Percentiles rank a stretch among this genome's conserved stretches.
phyloP scores from a whole-genome alignment of 2,888 invertebrate species.

The Heliconius ismenius region DNA sequence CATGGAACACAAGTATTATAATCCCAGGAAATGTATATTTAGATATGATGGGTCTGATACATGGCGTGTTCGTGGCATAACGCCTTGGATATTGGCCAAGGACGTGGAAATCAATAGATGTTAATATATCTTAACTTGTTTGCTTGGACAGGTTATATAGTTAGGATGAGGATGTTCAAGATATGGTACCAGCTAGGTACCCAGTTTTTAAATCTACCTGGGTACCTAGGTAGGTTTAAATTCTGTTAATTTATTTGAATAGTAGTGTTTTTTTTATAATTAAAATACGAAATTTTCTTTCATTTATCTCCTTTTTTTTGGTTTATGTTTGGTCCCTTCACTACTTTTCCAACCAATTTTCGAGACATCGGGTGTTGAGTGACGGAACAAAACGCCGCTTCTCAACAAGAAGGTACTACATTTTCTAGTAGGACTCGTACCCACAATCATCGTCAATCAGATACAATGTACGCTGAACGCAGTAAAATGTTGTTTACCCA shows the following conservation, averaged over 20 bases:
- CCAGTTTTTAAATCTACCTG: no score
- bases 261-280: no score
- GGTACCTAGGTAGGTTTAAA: no score
- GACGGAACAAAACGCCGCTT: neutral
- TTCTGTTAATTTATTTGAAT: no score
- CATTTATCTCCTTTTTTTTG: neutral
- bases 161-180: neutral
- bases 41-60: slow-evolving; percentile 30
- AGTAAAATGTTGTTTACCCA: neutral
- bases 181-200: no score
- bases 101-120: slow-evolving; percentile 11
- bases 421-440: neutral
- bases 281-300: neutral
- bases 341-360: neutral
- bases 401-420: neutral
- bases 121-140: slow-evolving; percentile 13
- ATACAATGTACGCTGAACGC: neutral
- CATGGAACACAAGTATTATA: slow-evolving; percentile 20
- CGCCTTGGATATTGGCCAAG: slow-evolving; percentile 33
- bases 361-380: neutral
- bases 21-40: slow-evolving; percentile 29
- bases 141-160: neutral
- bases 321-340: no score
- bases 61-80: slow-evolving; percentile 31
- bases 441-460: neutral